These are phyloP conservation scores for Odontesthes bonariensis DNA, from an alignment of 2,113 vertebrate species.

Conservation along the genomic window DNA sequence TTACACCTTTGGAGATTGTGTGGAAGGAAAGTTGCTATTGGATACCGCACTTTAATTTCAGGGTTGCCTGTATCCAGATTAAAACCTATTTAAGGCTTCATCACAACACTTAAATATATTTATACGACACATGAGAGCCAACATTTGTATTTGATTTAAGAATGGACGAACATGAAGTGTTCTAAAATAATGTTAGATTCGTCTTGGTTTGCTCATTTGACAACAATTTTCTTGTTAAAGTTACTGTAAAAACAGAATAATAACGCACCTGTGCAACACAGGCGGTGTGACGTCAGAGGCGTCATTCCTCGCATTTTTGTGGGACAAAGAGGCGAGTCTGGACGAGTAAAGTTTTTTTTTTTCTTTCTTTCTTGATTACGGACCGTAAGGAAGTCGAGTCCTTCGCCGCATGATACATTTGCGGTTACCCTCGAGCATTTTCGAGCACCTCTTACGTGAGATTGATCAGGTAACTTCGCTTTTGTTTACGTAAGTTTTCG, in stretches of 20 bases:
- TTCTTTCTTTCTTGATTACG: not conserved
- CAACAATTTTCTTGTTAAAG: too few species aligned
- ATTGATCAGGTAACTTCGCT: slow-evolving; percentile 34
- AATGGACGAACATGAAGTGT: too few species aligned
- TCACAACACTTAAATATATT: too few species aligned
- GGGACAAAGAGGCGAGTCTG: slow-evolving; percentile 37
- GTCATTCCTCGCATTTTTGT: slow-evolving; percentile 51
- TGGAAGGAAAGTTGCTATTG: too few species aligned
- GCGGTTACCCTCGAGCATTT: not conserved
- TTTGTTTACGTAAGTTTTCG: not conserved
- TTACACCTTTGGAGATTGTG: too few species aligned
- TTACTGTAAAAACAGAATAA: not conserved
- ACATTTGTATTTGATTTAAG: too few species aligned
- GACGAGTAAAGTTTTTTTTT: slow-evolving; percentile 13
- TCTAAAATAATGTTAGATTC: too few species aligned
- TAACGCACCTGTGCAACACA: not conserved
- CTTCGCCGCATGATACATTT: not conserved
- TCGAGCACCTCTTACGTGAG: not conserved
- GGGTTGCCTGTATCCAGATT: too few species aligned
- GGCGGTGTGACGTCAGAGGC: slow-evolving; percentile 40
- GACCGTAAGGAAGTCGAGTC: not conserved
- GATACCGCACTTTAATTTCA: too few species aligned
- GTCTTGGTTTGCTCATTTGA: too few species aligned
- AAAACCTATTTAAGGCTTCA: too few species aligned
- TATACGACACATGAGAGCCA: too few species aligned